Base-by-base conservation (phyloP, 1,140 invertebrate genomes). In the Drosophila tsacasi region DNA sequence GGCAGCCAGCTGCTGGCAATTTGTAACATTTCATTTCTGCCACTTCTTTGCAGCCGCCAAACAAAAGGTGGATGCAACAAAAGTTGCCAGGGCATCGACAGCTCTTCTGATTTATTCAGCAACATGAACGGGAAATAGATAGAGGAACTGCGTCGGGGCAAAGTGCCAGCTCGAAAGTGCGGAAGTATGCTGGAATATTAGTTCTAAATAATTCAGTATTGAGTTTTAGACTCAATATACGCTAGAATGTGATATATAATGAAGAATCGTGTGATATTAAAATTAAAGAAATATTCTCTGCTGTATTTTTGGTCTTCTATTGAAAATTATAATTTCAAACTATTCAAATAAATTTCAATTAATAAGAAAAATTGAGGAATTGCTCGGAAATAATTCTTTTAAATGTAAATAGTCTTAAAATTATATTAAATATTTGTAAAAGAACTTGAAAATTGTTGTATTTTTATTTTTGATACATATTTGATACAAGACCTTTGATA, bases 11-110 rank as follows among this genome's bases (percentile, higher is more conserved):
- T 60, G 42, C 74, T 77, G 55, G 75, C 64, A 77, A 77, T 77
- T 77, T 78, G 75, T 77, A 77, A 50, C 75, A 77, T 77, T 76
- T 54, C 63, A 63, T 63, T 55, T 49, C 39, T 37, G 27, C 50
- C 62, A 72, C 54, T 71, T 71, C 55, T 46, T 32, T 54, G 71
- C 55, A 49, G 44, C 30, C 60, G 30, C 30, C 47, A 46, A 58
- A 78, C 58, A 78, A 78, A 67, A 58, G 64, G 46, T 61, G 76
- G 44, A 71, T 63, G 37, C 49, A 50, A 44, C 64, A 47, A 65
- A 66, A 76, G 71, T 73, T 73, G 10, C 35, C 44, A 15, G 5
- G 19, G 42, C 40, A 72, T 72, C 27, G 66, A 73, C 37, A 59
- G 71, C 68, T 49, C 58, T 61, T 73, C 37, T 73, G 71, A 73